These are phyloP conservation scores for Megastigmus dorsalis DNA, from an alignment of 2,888 invertebrate species.

Conservation along the genomic window DNA sequence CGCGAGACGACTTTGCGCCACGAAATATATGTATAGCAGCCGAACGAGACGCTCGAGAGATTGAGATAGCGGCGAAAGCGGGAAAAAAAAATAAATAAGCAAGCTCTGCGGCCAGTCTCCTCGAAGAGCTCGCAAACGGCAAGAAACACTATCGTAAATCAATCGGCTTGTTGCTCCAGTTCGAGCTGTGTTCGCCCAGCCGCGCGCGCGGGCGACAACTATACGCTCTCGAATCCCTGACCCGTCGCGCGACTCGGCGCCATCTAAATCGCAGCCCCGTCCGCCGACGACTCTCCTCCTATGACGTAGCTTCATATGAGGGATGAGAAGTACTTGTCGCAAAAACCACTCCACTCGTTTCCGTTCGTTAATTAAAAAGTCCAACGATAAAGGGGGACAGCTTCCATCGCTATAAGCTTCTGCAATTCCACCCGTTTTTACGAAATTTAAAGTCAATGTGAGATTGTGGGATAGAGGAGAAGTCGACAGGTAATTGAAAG, in stretches of 20 bases:
- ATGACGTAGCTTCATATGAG: conserved; percentile 36
- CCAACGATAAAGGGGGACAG: no score
- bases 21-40: no score
- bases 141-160: conserved; percentile 42
- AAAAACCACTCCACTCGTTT: neutral
- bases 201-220: neutral
- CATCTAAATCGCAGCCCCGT: conserved; percentile 46
- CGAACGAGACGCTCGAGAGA: no score
- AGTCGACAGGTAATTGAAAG: no score
- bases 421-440: no score
- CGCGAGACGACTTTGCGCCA: no score
- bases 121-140: no score
- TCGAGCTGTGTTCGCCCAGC: neutral
- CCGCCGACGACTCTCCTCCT: neutral
- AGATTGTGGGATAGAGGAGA: no score
- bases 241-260: conserved; percentile 37
- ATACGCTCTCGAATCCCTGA: conserved; percentile 20
- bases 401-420: no score
- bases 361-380: neutral
- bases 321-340: conserved; percentile 24
- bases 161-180: conserved; percentile 46
- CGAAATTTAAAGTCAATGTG: no score
- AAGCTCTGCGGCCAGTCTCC: neutral
- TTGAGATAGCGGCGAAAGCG: no score
- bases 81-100: no score